Base-by-base conservation (phyloP, 2,797 vertebrate species). In the Brachyalestes nurse region DNA sequence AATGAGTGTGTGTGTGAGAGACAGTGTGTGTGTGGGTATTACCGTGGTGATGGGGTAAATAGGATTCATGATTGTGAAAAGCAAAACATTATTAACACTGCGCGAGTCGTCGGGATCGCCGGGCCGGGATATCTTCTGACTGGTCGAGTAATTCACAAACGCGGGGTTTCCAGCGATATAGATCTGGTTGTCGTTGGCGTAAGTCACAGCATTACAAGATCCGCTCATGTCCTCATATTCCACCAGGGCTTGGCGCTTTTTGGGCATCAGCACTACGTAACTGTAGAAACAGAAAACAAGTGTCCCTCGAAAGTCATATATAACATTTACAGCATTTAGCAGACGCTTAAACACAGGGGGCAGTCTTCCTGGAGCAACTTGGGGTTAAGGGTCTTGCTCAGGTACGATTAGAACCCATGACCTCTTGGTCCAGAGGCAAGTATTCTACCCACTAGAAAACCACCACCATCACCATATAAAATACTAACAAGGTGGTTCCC, bases 181-280 rank as follows among this genome's bases (percentile, higher is more conserved):
- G 84, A 98, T 97, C 82, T 98, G 97, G 92, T 97, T 97, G 89
- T 97, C 97, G 0, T 95, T 94, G 0, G 97, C 96, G 23, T 96
- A 98, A 45, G 96, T 97, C 0, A 98, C 97, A 0, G 97, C 97
- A 0, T 96, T 97, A 86, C 96, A 97, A 65, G 97, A 97, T 7
- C 96, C 96, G 10, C 95, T 93, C 81, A 97, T 93, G 78, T 98
- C 97, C 88, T 98, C 97, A 0, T 96, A 98, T 85, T 98, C 97
- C 81, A 97, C 97, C 88, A 98, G 88, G 0, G 97, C 97, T 75
- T 98, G 97, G 0, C 97, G 91, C 86, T 98, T 98, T 90, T 98
- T 98, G 0, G 97, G 97, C 97, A 98, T 98, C 91, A 98, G 96
- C 81, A 98, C 97, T 77, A 97, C 97, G 77, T 95, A 98, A 86